phyloP scores from a whole-genome alignment of 2,888 invertebrate species.

The Drosophila anceps region DNA sequence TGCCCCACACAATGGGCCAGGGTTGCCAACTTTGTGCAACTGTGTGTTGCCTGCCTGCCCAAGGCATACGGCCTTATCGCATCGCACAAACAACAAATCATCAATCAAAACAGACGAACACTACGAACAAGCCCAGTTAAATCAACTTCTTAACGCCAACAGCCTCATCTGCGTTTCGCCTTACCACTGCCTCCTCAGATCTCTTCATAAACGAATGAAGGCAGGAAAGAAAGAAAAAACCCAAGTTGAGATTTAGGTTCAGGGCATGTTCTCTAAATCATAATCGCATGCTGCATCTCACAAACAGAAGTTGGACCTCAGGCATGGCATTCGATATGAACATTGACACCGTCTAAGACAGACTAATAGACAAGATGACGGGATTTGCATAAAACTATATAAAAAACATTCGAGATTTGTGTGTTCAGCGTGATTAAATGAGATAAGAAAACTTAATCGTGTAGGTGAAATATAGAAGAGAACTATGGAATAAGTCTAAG shows the following conservation, averaged over 20 bases:
- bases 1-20: conserved; percentile 67
- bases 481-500: not conserved
- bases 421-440: not conserved
- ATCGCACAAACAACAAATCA: conserved; percentile 46
- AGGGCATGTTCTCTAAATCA: conserved; percentile 10
- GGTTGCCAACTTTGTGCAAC: conserved; percentile 47
- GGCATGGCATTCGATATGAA: conserved; percentile 4
- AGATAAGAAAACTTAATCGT: not conserved
- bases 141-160: conserved; percentile 75
- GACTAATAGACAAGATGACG: conserved; percentile 10
- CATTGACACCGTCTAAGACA: conserved; percentile 6
- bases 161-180: conserved; percentile 49
- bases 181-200: conserved; percentile 2
- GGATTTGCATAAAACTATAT: not conserved
- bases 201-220: conserved; percentile 49
- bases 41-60: conserved; percentile 30
- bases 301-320: conserved; percentile 7
- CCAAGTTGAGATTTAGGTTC: not conserved
- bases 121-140: conserved; percentile 50
- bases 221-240: conserved; percentile 23
- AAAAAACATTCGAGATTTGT: not conserved
- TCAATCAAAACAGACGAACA: conserved; percentile 22
- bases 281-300: conserved; percentile 5
- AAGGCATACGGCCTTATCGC: conserved; percentile 57
- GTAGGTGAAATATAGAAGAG: not conserved